Evolutionary conservation across 2,797 vertebrate genomes (phyloP), one percentile per base, ranked within the genome.

Genomic region (Spinibarbus caldwelli): DNA sequence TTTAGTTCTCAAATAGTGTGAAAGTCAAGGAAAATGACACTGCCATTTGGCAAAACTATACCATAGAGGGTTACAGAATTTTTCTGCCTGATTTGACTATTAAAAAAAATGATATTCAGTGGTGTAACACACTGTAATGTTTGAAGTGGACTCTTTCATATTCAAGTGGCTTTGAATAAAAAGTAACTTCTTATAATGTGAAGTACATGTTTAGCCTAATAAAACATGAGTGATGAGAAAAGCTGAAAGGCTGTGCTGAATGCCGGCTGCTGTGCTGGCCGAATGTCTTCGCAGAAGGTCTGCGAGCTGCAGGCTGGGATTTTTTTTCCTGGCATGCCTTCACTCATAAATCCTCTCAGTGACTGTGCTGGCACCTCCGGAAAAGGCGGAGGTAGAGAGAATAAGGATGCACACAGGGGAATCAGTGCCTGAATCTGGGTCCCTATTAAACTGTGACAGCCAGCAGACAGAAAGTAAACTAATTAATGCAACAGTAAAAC

Each of bases 291-390:
- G n/a, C 68, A 43, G 41, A 71, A 81, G 79, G 15, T n/a, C 26
- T 57, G 23, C 0, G 3, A 70, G 11, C 38, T 57, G 36, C n/a
- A 72, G 47, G 14, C 36, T 59, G 12, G 11, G 19, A 67, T 66
- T 43, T 36, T 31, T 59, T 45, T 38, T 76, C 72, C 36, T 85
- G 57, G 54, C 83, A 80, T 2, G 59, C 29, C 64, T 72, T 73
- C 57, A 21, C 71, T 89, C n/a, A 68, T 43, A 83, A 78, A 85
- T 84, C 47, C 70, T 73, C 49, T 41, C 73, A 64, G 23, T 68
- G 76, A 75, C 78, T 83, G 57, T 72, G 26, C 49, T 21, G 12
- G 19, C 68, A 82, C 38, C 68, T 15, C 38, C 7, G 43, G 41
- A 76, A 76, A 23, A 62, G 9, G 31, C 71, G 1, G 15, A 38